Evolutionary conservation across 2,888 invertebrate genomes (phyloP), one percentile per base, ranked within the genome.

Genomic region (Rambutsinella grinnellia): DNA sequence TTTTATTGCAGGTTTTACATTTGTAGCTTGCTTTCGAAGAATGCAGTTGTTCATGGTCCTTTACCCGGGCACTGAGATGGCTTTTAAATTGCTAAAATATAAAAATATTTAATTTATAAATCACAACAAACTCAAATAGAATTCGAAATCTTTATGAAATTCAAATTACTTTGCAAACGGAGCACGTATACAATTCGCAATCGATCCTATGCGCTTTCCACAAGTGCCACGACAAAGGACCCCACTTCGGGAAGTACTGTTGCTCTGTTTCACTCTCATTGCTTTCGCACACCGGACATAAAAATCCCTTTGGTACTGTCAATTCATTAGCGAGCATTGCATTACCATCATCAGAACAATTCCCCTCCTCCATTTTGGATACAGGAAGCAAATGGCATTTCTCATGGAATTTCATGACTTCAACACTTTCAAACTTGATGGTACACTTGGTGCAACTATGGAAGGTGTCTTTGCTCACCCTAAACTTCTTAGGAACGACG

Each of bases 131-230:
- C 6, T 61, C 19, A 19, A 5, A 36, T 28, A 36, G 46, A 61
- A 46, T 56, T 21, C 17, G 46, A 8, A 13, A 36, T 36, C 36
- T 5, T 36, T 36, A 8, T 36, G 13, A 26, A 58, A 19, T 58
- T 19, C 27, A 19, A 24, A 58, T 13, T 24, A 81, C 83, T 77
- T 78, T 90, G 85, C 94, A 94, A 78, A 91, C 87, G 82, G 91
- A 90, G 86, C 95, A 95, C 1, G 91, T 90, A 61, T 91, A 92
- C 54, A 95, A 86, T 85, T 94, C 95, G 89, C 94, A 90, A 85
- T 95, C 94, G 10, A 91, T 86, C 81, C 89, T 87, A 86, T 93
- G 93, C 2, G 87, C 86, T 81, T 90, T 90, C 91, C 92, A 93
- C 82, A 93, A 86, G 86, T 93, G 93, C 79, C 89, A 86, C 6